phyloP scores from a whole-genome alignment of 2,113 vertebrate genomes.

The Callorhinus ursinus region DNA sequence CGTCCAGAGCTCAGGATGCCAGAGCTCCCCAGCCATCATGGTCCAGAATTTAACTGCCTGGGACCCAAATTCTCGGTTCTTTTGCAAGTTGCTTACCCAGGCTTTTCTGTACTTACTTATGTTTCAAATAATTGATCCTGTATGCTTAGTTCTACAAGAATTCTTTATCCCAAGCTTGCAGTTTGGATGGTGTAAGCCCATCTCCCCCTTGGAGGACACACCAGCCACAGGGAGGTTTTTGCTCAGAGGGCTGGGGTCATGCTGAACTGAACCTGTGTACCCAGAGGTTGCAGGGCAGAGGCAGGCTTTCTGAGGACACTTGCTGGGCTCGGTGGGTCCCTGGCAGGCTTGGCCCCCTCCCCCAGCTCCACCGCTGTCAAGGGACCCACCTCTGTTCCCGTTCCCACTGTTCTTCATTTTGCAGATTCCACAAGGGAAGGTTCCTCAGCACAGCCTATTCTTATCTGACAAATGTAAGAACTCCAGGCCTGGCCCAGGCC shows the following conservation, averaged over 20 bases:
- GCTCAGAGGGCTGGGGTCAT: not conserved
- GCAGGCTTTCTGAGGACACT: not conserved
- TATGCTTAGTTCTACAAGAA: not conserved
- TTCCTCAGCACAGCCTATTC: not conserved
- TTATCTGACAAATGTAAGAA: not conserved
- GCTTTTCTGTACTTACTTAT: not conserved
- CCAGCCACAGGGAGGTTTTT: not conserved
- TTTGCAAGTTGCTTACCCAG: not conserved
- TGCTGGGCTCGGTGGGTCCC: not conserved
- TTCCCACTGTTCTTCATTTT: not conserved
- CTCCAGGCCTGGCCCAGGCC: not conserved
- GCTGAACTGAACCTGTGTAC: not conserved
- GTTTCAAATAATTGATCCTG: not conserved
- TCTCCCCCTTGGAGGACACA: not conserved
- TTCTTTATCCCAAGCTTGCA: not conserved
- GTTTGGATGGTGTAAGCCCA: not conserved
- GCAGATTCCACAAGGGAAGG: too few relatives aligned
- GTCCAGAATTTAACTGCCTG: not conserved
- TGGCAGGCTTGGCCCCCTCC: fast-evolving
- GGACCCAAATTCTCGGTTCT: not conserved
- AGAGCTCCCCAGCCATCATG: not conserved
- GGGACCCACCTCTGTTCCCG: not conserved
- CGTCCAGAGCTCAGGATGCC: not conserved
- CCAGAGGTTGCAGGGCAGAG: not conserved
- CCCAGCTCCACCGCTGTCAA: not conserved